Percentiles rank a stretch among this genome's conserved stretches.
These are phyloP conservation scores for Ctenosaura bakeri DNA, from an alignment of 2,797 vertebrate species.

Conservation along the genomic window DNA sequence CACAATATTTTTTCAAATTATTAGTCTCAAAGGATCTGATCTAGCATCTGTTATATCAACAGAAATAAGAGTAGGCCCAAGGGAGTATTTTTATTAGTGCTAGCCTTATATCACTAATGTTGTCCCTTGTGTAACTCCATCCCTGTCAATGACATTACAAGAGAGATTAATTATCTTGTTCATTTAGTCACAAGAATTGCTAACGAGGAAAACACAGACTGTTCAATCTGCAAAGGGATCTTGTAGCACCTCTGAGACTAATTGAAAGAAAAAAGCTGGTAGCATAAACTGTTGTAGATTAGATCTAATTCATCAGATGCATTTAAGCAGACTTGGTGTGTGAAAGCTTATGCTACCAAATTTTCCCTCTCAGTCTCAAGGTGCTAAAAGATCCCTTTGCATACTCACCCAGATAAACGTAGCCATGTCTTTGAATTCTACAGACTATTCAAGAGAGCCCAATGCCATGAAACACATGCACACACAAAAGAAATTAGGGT, in stretches of 20 bases:
- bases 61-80: background rate
- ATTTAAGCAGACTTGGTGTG: too few species aligned
- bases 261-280: too few species aligned
- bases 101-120: background rate
- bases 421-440: too few species aligned
- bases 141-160: background rate
- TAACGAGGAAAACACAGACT: background rate
- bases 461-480: background rate
- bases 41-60: background rate
- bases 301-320: too few species aligned
- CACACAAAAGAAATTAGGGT: too few species aligned
- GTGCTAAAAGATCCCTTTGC: too few species aligned
- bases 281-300: too few species aligned
- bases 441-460: background rate
- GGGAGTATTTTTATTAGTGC: background rate
- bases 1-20: conserved; percentile 24
- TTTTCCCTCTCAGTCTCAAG: too few species aligned
- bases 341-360: too few species aligned
- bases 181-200: background rate
- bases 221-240: too few species aligned
- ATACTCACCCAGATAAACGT: too few species aligned
- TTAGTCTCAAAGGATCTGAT: conserved; percentile 7
- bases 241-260: too few species aligned
- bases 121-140: background rate
- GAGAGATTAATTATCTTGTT: conserved; percentile 14